Base-by-base conservation (phyloP, 2,888 invertebrate species). In the Lissonota sp. region DNA sequence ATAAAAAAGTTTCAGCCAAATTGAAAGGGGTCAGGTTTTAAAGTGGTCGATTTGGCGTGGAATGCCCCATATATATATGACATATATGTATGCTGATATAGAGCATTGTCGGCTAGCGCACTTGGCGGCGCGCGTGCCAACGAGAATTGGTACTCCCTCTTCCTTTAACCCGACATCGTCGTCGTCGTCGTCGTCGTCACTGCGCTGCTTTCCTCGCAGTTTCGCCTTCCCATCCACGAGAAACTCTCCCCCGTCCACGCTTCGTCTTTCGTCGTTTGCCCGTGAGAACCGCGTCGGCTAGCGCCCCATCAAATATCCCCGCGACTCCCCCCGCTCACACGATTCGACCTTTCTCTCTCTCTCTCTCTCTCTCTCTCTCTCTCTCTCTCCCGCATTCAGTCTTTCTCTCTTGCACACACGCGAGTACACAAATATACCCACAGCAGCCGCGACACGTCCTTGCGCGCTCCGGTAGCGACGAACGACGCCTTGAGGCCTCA, bases 111-210 rank as follows among this genome's bases (percentile, higher is more conserved):
- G 89, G 88, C 86, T 88, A 88, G 88, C 87, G 87, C 89, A 87
- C 87, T 90, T 90, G 87, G 87, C 87, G 89, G 88, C 89, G 90
- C 90, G 91, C 91, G 91, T 90, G 91, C 91, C 91, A 89, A 89
- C 90, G 88, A 87, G 88, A 84, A 85, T 83, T 83, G 82, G 79
- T 72, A 80, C 78, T 67, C 67, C 16, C 79, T 51, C 49, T 60
- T 46, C 64, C 69, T 4, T 73, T 39, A 77, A 79, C 62, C 75
- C 82, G 81, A 77, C 75, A 76, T 26, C 26, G 26, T 26, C 26
- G 26, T 26, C n/a, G 40, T 64, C 63, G 79, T 63, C 80, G 82
- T 78, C 55, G 73, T 79, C 82, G 75, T 76, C 82, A 70, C 74
- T 51, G 71, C 60, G 67, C 69, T 77, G 77, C 79, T 79, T 82